Evolutionary conservation across 2,113 vertebrate genomes (phyloP).

Genomic region (Neotragus pygmaeus): DNA sequence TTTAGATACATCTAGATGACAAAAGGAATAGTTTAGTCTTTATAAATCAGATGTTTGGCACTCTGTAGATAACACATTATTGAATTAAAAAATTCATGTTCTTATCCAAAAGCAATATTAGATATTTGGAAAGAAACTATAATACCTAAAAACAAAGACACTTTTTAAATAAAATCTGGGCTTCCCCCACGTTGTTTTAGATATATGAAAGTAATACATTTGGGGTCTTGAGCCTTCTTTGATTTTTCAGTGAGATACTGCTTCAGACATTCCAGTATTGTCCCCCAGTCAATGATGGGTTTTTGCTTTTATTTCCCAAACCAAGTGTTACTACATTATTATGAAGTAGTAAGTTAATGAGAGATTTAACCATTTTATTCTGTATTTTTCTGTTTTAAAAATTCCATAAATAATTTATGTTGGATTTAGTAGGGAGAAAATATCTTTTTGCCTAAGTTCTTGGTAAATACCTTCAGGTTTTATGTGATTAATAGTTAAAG

Average conservation of each 20-base stretch:
- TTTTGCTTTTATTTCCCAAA: not conserved
- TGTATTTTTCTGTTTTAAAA: conserved; percentile 11
- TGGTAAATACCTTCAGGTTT: not conserved
- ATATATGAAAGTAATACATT: not conserved
- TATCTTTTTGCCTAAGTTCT: not conserved
- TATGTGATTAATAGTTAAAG: not conserved
- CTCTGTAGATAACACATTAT: not conserved
- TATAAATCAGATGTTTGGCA: not conserved
- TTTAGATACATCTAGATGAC: not conserved
- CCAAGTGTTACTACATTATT: not conserved
- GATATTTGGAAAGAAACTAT: not conserved
- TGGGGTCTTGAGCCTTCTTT: not conserved
- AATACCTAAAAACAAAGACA: not conserved
- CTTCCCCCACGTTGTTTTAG: not conserved
- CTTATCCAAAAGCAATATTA: not conserved
- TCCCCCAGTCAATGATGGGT: not conserved
- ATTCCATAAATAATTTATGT: not conserved
- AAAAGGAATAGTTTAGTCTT: not conserved
- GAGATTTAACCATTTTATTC: not conserved
- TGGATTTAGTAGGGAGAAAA: not conserved
- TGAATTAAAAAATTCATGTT: not conserved
- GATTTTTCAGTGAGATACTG: not conserved
- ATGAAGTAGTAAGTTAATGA: not conserved
- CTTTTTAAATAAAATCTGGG: not conserved
- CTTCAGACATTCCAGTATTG: not conserved